Conservation (phyloP, 2,888 invertebrate genomes). For the Rhingia campestris region DNA sequence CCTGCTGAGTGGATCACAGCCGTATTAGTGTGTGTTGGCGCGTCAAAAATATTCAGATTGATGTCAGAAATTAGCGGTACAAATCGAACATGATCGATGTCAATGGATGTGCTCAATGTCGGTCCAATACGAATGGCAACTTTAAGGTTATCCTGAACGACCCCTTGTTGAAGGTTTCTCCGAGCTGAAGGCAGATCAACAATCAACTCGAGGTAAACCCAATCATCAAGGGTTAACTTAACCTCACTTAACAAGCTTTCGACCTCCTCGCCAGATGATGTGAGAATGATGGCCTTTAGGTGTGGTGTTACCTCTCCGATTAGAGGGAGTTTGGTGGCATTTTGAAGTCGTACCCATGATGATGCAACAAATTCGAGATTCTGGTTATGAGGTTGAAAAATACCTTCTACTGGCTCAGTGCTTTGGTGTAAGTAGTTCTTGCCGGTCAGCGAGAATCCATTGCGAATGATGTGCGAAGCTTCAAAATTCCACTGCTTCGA, state of each 20-base stretch:
- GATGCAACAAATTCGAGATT: slow-evolving; percentile 33
- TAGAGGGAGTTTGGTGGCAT: slow-evolving; percentile 10
- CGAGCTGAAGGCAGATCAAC: slow-evolving; percentile 10
- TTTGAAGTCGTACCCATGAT: slow-evolving; percentile 31
- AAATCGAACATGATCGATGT: slow-evolving; percentile 54
- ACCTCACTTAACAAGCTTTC: slow-evolving; percentile 19
- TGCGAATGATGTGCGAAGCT: slow-evolving; percentile 20
- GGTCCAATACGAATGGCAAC: slow-evolving; percentile 33
- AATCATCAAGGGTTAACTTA: slow-evolving; percentile 34
- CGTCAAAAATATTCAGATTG: slow-evolving; percentile 32
- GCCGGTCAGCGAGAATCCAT: slow-evolving; percentile 40
- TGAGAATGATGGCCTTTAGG: slow-evolving; percentile 12
- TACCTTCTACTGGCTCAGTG: slow-evolving; percentile 18
- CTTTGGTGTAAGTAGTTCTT: slow-evolving; percentile 32
- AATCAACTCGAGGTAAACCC: slow-evolving; percentile 39
- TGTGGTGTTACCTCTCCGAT: slow-evolving; percentile 24
- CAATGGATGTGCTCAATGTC: background rate
- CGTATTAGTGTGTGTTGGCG: background rate
- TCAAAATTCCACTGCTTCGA: slow-evolving; percentile 33
- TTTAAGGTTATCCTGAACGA: background rate
- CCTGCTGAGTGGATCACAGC: slow-evolving; percentile 31
- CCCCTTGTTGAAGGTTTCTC: background rate
- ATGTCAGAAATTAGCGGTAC: slow-evolving; percentile 29
- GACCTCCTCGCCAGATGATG: background rate
- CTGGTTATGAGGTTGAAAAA: slow-evolving; percentile 29